Conservation (phyloP, 2,113 vertebrate genomes). For the Cephalopterus ornatus region DNA sequence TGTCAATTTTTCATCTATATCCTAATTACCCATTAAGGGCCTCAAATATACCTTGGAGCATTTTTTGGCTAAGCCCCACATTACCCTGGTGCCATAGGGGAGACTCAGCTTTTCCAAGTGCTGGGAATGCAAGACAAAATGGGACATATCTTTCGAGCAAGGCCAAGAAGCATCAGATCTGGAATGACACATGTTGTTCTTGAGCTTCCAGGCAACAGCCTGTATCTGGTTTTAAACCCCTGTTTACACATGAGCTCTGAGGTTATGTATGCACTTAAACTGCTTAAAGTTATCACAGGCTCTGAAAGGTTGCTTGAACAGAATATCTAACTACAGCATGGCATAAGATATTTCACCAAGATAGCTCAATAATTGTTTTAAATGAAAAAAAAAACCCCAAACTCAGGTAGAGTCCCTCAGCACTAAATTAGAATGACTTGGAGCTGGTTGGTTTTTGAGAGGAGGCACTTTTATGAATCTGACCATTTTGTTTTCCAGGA, state of each 20-base stretch:
- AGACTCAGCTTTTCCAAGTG: neutral
- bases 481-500: neutral
- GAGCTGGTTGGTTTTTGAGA: neutral
- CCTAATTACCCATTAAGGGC: neutral
- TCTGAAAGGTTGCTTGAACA: neutral
- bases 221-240: neutral
- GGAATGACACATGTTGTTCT: fast-evolving
- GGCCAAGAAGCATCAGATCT: neutral
- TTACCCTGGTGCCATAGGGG: neutral
- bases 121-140: neutral
- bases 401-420: neutral
- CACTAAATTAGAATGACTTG: neutral
- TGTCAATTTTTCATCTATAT: neutral
- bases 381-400: neutral
- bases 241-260: neutral
- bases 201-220: neutral
- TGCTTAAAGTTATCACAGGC: neutral
- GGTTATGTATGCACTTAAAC: neutral
- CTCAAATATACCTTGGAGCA: neutral
- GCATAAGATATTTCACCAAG: neutral
- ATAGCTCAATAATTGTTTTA: neutral
- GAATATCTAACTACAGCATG: neutral
- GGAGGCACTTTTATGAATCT: neutral
- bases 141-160: fast-evolving
- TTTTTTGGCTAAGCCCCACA: neutral